Conservation (phyloP, 2,888 invertebrate species). For the Fissipunctia ypsillon region DNA sequence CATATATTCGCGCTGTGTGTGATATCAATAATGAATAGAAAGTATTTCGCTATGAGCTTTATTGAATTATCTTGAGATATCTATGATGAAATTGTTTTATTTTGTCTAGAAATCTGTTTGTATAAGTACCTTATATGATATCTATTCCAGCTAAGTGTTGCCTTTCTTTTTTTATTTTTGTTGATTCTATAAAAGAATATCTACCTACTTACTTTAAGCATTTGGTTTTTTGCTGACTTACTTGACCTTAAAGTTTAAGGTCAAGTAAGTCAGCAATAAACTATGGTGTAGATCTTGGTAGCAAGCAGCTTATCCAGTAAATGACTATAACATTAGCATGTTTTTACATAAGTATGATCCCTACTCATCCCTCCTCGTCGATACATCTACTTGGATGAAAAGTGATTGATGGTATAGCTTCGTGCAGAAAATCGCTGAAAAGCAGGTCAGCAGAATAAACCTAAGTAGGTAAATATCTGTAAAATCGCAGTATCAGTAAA, state of each 20-base stretch:
- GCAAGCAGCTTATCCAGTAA: neutral
- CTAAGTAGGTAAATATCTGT: neutral
- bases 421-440: neutral
- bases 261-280: neutral
- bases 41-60: constrained; percentile 1
- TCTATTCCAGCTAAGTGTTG: no score
- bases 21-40: constrained; percentile 19
- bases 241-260: no score
- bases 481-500: neutral
- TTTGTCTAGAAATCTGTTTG: neutral
- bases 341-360: constrained; percentile 2
- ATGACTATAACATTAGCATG: neutral
- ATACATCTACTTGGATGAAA: constrained; percentile 3
- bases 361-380: neutral
- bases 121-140: no score
- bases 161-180: neutral
- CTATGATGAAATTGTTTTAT: constrained; percentile 2
- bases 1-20: constrained; percentile 9
- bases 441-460: neutral
- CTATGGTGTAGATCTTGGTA: no score
- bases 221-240: no score
- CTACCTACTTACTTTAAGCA: no score
- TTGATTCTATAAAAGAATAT: neutral
- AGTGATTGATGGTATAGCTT: constrained; percentile 19
- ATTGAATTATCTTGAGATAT: neutral